Percentiles rank a stretch among this genome's conserved stretches.
phyloP scores from a whole-genome alignment of 53 echinoderm and acorn worm species.

The Echinarachnius parma region DNA sequence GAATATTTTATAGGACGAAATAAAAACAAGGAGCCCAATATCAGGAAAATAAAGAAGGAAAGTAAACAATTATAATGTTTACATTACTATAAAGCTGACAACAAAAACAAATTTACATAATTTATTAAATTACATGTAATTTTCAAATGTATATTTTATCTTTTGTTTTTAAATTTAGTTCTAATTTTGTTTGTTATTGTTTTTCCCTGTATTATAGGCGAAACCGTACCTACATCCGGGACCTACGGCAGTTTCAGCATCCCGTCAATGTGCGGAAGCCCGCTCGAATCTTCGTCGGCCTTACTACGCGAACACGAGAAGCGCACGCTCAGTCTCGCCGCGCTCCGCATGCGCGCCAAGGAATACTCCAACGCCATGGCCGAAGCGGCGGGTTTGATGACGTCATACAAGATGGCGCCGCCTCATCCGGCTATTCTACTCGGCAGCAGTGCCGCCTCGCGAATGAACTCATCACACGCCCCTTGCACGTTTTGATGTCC shows the following conservation, averaged over 20 bases:
- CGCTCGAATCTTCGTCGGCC: constrained; percentile 68
- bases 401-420: constrained; percentile 44
- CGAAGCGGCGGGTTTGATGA: constrained; percentile 61
- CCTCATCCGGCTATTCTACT: constrained; percentile 24
- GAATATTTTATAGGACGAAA: too few species aligned
- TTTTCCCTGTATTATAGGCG: not conserved
- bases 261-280: constrained; percentile 47
- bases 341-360: constrained; percentile 83
- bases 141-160: too few species aligned
- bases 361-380: constrained; percentile 94
- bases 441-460: constrained; percentile 6
- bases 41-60: too few species aligned
- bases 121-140: too few species aligned
- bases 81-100: too few species aligned
- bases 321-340: constrained; percentile 82
- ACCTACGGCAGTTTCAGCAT: constrained; percentile 60
- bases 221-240: constrained; percentile 27
- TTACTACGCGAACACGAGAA: constrained; percentile 70
- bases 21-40: too few species aligned
- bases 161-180: too few species aligned
- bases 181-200: too few species aligned
- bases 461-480: constrained; percentile 11
- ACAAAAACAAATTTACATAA: too few species aligned
- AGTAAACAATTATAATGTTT: too few species aligned
- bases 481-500: constrained; percentile 30